Percentiles rank a stretch among this genome's conserved stretches.
phyloP scores from a whole-genome alignment of 2,888 invertebrate species.

The Eudemis profundana region DNA sequence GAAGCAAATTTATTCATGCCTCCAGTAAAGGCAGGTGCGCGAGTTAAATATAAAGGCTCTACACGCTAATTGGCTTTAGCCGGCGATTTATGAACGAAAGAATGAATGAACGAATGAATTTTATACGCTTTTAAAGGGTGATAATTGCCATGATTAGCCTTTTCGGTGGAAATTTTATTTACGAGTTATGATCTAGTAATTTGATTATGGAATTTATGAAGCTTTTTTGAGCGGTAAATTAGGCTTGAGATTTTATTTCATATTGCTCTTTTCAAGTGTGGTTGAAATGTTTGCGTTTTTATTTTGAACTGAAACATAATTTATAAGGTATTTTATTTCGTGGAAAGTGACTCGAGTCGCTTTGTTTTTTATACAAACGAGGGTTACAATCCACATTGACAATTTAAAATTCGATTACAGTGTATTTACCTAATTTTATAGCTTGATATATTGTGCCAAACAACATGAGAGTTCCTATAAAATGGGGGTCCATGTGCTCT shows the following conservation, averaged over 20 bases:
- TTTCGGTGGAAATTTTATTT: conserved; percentile 22
- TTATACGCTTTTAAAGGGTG: conserved; percentile 34
- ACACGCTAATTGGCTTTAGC: conserved; percentile 34
- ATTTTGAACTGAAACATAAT: background rate
- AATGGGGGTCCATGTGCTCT: no score
- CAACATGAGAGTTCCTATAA: no score
- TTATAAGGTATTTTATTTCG: no score
- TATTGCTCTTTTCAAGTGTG: background rate
- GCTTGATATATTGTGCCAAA: no score
- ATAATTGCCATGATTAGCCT: conserved; percentile 36
- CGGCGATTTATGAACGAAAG: conserved; percentile 41
- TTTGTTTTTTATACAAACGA: no score
- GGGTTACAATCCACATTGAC: no score
- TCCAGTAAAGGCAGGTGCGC: conserved; percentile 34
- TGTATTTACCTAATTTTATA: no score
- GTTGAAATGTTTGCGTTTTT: background rate
- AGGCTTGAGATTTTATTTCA: background rate
- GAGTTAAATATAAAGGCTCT: conserved; percentile 31
- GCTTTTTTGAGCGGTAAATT: background rate
- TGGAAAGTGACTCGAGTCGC: no score
- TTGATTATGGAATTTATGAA: conserved; percentile 25
- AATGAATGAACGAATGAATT: conserved; percentile 21
- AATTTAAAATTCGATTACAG: no score
- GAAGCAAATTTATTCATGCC: conserved; percentile 36
- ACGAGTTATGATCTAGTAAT: conserved; percentile 2